Conservation (phyloP, 2,113 vertebrate species). For the Oceanodroma tethys region DNA sequence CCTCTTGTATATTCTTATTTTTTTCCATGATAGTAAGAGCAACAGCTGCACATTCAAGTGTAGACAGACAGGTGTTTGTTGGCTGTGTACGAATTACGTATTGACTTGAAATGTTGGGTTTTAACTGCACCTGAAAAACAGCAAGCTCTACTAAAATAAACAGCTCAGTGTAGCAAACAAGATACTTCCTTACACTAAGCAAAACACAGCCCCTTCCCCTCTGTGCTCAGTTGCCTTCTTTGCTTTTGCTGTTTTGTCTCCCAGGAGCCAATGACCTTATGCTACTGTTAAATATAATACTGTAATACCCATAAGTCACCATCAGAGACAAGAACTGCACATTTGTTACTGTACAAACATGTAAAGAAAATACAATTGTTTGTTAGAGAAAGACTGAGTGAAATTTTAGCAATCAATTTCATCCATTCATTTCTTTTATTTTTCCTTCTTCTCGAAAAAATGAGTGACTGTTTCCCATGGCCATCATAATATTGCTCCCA, state of each 20-base stretch:
- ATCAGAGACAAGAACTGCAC: neutral
- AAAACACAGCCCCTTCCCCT: neutral
- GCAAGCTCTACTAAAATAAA: neutral
- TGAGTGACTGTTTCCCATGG: neutral
- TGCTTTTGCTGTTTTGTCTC: neutral
- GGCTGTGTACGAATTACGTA: slow-evolving; percentile 96
- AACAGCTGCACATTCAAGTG: slow-evolving; percentile 92
- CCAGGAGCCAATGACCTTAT: neutral
- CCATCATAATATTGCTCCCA: neutral
- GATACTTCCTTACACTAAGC: neutral
- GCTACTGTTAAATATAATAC: neutral
- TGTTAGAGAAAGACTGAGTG: neutral
- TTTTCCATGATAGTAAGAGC: slow-evolving; percentile 88
- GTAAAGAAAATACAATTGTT: neutral
- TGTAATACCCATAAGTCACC: rapidly evolving
- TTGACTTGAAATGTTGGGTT: slow-evolving; percentile 86
- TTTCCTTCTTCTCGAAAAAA: neutral
- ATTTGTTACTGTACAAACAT: neutral
- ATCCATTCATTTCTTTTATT: no score
- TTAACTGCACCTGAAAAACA: slow-evolving; percentile 87
- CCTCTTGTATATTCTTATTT: slow-evolving; percentile 87
- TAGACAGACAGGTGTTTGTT: slow-evolving; percentile 92
- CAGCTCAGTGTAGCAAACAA: neutral
- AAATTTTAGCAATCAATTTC: neutral
- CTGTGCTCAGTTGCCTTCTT: neutral